Percentiles rank a stretch among this genome's conserved stretches.
Conservation (phyloP, 1,140 invertebrate genomes). For the Lerema accius region DNA sequence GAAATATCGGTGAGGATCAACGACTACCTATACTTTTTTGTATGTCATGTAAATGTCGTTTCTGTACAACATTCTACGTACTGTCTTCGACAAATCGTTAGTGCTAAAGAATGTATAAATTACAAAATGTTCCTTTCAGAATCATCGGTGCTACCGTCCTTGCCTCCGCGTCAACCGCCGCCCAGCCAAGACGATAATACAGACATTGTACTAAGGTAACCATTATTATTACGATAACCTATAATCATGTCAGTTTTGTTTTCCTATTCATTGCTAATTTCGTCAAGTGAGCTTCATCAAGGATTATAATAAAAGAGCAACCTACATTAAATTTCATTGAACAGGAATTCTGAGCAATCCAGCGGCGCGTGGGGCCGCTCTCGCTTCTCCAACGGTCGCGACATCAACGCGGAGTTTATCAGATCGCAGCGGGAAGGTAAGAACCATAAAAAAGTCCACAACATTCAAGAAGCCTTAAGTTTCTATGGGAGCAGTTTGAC, state of each 20-base stretch:
- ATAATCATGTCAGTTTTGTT: too few relatives aligned
- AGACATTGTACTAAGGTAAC: slow-evolving; percentile 67
- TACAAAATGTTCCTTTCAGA: too few relatives aligned
- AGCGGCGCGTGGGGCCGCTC: slow-evolving; percentile 63
- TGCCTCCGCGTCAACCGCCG: slow-evolving; percentile 63
- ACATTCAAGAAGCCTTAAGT: not conserved
- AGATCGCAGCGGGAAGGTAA: slow-evolving; percentile 66
- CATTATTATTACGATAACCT: not conserved
- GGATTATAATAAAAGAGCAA: too few relatives aligned
- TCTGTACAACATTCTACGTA: too few relatives aligned
- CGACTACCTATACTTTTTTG: too few relatives aligned
- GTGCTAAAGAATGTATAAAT: too few relatives aligned
- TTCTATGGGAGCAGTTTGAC: too few relatives aligned
- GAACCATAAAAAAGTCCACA: not conserved
- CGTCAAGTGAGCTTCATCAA: too few relatives aligned
- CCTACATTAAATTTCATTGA: not conserved
- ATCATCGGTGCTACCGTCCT: slow-evolving; percentile 65
- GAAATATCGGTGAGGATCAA: slow-evolving; percentile 54
- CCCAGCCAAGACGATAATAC: slow-evolving; percentile 49
- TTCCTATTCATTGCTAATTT: too few relatives aligned
- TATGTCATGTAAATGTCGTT: too few relatives aligned
- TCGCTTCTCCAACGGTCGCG: slow-evolving; percentile 72
- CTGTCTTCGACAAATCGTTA: too few relatives aligned
- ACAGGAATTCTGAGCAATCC: slow-evolving; percentile 60
- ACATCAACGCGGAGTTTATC: slow-evolving; percentile 73